Conservation (phyloP, 2,113 vertebrate genomes). For the Ursus arctos region DNA sequence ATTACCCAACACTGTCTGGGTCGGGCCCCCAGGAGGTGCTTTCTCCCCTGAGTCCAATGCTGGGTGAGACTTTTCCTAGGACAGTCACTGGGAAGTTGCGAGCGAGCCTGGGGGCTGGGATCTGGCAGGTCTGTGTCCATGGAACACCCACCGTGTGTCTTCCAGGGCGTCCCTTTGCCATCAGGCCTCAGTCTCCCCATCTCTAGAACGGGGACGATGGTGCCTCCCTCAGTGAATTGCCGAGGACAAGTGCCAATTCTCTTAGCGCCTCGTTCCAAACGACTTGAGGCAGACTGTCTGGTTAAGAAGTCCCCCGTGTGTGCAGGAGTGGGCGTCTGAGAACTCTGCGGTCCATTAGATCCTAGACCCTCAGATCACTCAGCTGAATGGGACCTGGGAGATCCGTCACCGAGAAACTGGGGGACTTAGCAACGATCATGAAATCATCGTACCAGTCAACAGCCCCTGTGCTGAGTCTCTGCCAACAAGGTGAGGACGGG, state of each 20-base stretch:
- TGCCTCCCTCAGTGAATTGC: not conserved
- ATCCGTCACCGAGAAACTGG: not conserved
- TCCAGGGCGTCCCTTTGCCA: fast-evolving
- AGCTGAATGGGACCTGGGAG: not conserved
- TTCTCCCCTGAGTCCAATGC: not conserved
- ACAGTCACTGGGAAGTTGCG: fast-evolving
- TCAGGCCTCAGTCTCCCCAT: not conserved
- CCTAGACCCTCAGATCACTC: not conserved
- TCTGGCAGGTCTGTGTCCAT: fast-evolving
- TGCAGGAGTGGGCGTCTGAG: not conserved
- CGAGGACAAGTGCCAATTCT: fast-evolving
- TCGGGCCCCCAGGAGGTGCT: fast-evolving
- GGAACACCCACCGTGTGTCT: fast-evolving
- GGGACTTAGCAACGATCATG: not conserved
- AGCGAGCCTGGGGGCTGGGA: not conserved
- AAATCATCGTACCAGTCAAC: not conserved
- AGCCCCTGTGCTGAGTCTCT: not conserved
- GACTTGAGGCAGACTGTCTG: not conserved
- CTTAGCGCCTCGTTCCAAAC: not conserved
- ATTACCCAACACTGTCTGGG: fast-evolving
- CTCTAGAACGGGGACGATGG: not conserved
- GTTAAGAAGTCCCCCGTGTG: not conserved
- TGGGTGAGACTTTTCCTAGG: not conserved
- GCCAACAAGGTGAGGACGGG: not conserved
- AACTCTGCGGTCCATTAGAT: not conserved